A percentile compares a stretch with the other conserved stretches of the same genome.
phyloP scores from a whole-genome alignment of 2,797 vertebrate species.

The Myotis findleyi region DNA sequence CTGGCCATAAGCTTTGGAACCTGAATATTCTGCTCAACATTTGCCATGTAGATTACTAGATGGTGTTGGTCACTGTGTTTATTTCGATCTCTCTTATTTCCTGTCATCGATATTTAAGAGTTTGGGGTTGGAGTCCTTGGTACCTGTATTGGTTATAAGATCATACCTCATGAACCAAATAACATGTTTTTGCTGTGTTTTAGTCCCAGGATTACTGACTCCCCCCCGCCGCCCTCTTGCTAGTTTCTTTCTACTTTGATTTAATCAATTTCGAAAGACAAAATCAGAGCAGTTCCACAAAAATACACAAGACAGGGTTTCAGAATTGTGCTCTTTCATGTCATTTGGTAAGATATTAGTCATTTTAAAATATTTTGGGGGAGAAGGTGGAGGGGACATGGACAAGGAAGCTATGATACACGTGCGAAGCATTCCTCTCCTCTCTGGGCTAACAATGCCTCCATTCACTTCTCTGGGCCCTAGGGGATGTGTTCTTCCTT shows the following conservation, averaged over 20 bases:
- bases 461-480: conserved; percentile 78
- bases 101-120: conserved; percentile 54
- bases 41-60: conserved; percentile 8
- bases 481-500: conserved; percentile 77
- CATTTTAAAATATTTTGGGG: conserved; percentile 82
- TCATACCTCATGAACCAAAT: background rate
- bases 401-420: conserved; percentile 77
- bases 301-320: conserved; percentile 76
- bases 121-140: conserved; percentile 62
- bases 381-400: conserved; percentile 75
- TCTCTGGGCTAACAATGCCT: conserved; percentile 80
- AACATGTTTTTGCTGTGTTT: background rate
- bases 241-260: conserved; percentile 48
- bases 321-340: conserved; percentile 75
- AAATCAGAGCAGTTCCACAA: conserved; percentile 70
- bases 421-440: conserved; percentile 75
- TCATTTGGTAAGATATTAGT: conserved; percentile 81
- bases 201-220: background rate
- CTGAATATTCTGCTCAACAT: background rate
- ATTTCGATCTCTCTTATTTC: conserved; percentile 64
- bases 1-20: conserved; percentile 25
- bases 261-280: conserved; percentile 79
- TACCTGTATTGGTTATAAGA: conserved; percentile 5
- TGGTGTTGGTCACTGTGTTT: background rate
- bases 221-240: background rate